Conservation (phyloP, 2,888 invertebrate species). For the Nemurella pictetii region DNA sequence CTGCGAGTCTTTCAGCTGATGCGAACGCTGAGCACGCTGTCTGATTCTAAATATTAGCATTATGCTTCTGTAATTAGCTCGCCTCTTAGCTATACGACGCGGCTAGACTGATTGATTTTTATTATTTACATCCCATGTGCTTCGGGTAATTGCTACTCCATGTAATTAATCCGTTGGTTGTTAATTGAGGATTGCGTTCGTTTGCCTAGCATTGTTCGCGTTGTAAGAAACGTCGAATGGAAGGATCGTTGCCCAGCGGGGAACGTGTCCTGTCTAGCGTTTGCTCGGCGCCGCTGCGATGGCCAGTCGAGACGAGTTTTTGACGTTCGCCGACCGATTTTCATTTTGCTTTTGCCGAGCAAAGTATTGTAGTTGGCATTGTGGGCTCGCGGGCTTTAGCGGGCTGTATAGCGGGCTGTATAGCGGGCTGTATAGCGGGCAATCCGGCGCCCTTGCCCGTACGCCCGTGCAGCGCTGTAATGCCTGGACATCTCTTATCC, state of each 20-base stretch:
- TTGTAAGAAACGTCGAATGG: neutral
- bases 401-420: too few relatives aligned
- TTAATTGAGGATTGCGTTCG: neutral
- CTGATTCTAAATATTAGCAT: neutral
- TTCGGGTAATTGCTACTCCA: neutral
- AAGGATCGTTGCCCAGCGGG: neutral
- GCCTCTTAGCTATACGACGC: neutral
- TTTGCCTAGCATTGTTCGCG: neutral
- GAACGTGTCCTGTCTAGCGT: neutral
- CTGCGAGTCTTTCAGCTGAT: neutral
- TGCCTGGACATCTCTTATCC: conserved; percentile 41
- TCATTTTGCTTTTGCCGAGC: too few relatives aligned
- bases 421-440: too few relatives aligned
- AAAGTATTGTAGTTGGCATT: neutral
- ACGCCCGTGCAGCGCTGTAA: too few relatives aligned
- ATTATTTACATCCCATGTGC: neutral
- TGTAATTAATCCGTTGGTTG: neutral
- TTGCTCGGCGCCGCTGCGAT: neutral
- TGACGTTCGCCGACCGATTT: neutral
- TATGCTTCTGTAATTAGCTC: neutral
- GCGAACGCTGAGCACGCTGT: neutral
- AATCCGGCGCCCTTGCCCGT: neutral
- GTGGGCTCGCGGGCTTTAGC: too few relatives aligned
- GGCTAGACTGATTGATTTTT: neutral
- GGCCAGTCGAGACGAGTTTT: neutral